Evolutionary conservation across 2,797 vertebrate genomes (phyloP).

Genomic region (Schizothorax lantsangensis): DNA sequence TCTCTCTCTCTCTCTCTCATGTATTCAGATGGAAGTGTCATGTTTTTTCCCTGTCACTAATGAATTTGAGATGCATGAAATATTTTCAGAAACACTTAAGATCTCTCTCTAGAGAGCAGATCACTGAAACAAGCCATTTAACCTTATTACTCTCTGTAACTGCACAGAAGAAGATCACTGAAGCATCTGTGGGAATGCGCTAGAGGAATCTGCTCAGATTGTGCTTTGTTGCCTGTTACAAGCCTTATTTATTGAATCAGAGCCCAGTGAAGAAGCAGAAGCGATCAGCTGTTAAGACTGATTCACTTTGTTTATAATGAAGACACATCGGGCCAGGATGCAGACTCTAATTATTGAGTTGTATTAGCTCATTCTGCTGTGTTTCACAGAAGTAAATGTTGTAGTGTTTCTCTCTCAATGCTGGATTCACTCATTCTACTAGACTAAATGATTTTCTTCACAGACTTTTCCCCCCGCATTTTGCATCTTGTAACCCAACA

Average conservation of each 20-base stretch:
- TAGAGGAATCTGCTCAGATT: not conserved
- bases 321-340: not conserved
- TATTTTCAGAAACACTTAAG: not conserved
- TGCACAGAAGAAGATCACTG: not conserved
- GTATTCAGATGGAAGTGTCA: not conserved
- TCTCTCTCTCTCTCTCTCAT: not conserved
- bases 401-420: too few species aligned
- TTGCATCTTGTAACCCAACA: not conserved
- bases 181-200: not conserved
- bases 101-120: not conserved
- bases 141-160: too few species aligned
- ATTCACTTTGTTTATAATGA: not conserved
- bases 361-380: too few species aligned
- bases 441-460: not conserved
- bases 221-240: not conserved
- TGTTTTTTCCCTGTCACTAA: not conserved
- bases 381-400: too few species aligned
- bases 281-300: not conserved
- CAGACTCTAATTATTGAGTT: not conserved
- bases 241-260: not conserved
- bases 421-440: not conserved
- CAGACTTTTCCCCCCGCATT: not conserved
- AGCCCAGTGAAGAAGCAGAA: not conserved
- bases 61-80: not conserved
- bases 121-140: not conserved